These are phyloP conservation scores for Diachasma alloeum DNA, from an alignment of 1,140 invertebrate species.

Conservation along the genomic window DNA sequence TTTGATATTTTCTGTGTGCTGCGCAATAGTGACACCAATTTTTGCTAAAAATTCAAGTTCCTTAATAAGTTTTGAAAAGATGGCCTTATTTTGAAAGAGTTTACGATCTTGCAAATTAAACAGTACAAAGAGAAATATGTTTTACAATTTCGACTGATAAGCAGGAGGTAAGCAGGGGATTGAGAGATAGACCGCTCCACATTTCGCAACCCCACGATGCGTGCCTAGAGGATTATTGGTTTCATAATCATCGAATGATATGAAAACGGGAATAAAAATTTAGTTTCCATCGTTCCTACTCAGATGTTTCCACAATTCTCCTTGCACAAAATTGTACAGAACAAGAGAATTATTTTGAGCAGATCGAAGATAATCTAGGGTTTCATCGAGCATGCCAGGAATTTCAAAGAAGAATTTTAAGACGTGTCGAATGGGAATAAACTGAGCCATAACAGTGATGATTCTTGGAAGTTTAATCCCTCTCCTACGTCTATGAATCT, in stretches of 20 bases:
- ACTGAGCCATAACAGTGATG: too few species aligned
- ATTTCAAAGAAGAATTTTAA: too few species aligned
- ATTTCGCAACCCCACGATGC: not conserved
- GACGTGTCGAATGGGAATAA: too few species aligned
- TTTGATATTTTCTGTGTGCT: too few species aligned
- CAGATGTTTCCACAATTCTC: not conserved
- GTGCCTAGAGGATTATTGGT: not conserved
- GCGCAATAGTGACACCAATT: too few species aligned
- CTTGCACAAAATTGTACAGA: not conserved
- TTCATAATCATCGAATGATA: slow-evolving; percentile 6
- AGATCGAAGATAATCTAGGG: too few species aligned
- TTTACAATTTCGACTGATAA: not conserved
- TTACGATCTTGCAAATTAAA: not conserved
- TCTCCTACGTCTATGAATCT: too few species aligned
- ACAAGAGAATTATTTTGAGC: too few species aligned
- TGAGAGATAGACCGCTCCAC: not conserved
- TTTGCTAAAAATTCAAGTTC: not conserved
- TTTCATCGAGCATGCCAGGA: too few species aligned
- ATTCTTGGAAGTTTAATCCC: too few species aligned
- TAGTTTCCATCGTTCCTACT: not conserved
- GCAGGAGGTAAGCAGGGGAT: not conserved
- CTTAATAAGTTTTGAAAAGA: not conserved
- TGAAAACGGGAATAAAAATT: not conserved
- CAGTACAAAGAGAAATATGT: not conserved
- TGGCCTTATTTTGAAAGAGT: not conserved